Percentiles rank a stretch among this genome's conserved stretches.
Conservation (phyloP, 2,113 vertebrate genomes). For the Beaufortia kweichowensis region DNA sequence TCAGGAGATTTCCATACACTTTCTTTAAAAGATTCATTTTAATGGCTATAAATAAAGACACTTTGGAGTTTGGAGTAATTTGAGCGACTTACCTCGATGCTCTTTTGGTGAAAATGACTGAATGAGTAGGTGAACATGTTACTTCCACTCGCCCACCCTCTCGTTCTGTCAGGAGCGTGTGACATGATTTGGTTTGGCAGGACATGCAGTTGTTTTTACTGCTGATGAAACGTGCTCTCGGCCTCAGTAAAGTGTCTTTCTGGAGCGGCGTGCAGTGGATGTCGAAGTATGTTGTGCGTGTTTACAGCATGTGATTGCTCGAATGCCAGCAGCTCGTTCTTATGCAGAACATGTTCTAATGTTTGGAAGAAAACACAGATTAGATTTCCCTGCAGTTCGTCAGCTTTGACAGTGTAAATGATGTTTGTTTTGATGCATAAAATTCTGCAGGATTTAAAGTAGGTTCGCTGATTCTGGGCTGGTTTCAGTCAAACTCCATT, state of each 20-base stretch:
- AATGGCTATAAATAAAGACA: too few species aligned
- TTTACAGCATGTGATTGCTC: background rate
- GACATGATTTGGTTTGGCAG: conserved; percentile 32
- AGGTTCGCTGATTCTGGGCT: background rate
- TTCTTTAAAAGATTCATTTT: background rate
- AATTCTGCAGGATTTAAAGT: background rate
- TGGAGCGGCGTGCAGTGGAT: background rate
- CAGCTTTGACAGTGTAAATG: background rate
- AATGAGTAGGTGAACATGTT: conserved; percentile 1
- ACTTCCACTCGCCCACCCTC: background rate
- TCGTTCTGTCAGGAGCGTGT: background rate
- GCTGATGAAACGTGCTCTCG: background rate
- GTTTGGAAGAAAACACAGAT: background rate
- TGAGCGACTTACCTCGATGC: too few species aligned
- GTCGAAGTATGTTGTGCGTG: background rate
- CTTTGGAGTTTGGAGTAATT: too few species aligned
- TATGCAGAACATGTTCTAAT: background rate
- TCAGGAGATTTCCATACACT: background rate
- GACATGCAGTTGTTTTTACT: background rate
- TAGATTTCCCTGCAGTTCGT: conserved; percentile 9
- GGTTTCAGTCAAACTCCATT: background rate
- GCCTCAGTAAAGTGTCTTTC: background rate
- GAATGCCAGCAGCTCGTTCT: background rate
- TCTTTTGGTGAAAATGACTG: background rate
- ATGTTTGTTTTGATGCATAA: background rate